Evolutionary conservation across 1,140 invertebrate genomes (phyloP), one percentile per base, ranked within the genome.

Genomic region (Drosophila tristis): DNA sequence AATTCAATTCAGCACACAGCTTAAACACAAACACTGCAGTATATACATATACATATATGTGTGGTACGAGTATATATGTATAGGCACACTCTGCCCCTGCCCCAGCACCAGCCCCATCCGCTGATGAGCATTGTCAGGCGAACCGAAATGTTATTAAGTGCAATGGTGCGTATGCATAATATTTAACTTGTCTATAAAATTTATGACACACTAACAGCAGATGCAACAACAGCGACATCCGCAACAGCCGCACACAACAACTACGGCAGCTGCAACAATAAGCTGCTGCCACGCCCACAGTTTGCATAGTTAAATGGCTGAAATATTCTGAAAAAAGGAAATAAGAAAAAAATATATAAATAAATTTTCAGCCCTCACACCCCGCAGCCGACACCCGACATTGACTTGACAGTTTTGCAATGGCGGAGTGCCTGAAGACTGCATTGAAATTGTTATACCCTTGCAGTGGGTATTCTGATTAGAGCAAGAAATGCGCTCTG

Each of bases 161-260:
- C 82, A 87, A 78, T 82, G 84, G 66, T 79, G 82, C 84, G 79
- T 82, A 87, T 87, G 61, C 63, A 74, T 74, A 80, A 89, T 89
- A 84, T 84, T 80, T 78, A 70, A 73, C 60, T 79, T 86, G 78
- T 81, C 51, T 81, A 62, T 65, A 45, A 62, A 76, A 75, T 75
- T 66, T 70, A 70, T 70, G 53, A 58, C 16, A 44, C 66, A 68
- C 64, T 35, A 70, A 70, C 66, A 72, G 54, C 54, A 64, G 61
- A 42, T 68, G 56, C 45, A 44, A 29, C 56, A 78, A 44, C 43
- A 51, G 47, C 42, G 48, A 67, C 35, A 43, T 45, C 6, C 44
- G 42, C 29, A 62, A 20, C 45, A 47, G 45, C 45, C 6, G 15
- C 45, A 31, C 44, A 61, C 47, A 60, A 60, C 16, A 55, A 20